Evolutionary conservation across 1,140 invertebrate genomes (phyloP).

Genomic region (Arion vulgaris): DNA sequence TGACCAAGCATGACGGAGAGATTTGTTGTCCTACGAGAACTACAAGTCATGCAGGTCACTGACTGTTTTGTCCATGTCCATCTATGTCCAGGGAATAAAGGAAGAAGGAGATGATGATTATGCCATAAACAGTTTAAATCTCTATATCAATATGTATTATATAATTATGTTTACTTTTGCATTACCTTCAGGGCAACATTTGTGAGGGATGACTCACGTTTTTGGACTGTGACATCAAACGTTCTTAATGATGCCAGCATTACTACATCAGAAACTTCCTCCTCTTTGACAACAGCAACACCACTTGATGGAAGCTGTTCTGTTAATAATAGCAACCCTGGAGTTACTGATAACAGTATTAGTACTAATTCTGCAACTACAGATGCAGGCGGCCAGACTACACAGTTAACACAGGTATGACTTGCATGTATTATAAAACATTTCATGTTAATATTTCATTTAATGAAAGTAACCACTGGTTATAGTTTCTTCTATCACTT

Average conservation of each 20-base stretch:
- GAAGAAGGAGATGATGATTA: too few relatives aligned
- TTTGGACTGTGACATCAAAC: slow-evolving; percentile 6
- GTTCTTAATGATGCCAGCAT: neutral
- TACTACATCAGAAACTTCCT: neutral
- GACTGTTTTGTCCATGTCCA: too few relatives aligned
- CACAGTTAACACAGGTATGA: neutral
- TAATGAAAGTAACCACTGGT: too few relatives aligned
- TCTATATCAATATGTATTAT: too few relatives aligned
- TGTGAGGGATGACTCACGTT: neutral
- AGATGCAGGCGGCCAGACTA: neutral
- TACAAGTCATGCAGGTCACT: too few relatives aligned
- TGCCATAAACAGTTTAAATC: too few relatives aligned
- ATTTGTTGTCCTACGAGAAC: too few relatives aligned
- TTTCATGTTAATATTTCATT: neutral
- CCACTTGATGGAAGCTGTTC: neutral
- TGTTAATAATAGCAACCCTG: neutral
- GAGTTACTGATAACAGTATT: neutral
- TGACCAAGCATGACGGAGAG: too few relatives aligned
- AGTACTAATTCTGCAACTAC: neutral
- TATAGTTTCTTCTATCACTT: too few relatives aligned
- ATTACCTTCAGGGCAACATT: slow-evolving; percentile 26
- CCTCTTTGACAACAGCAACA: neutral
- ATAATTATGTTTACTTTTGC: too few relatives aligned
- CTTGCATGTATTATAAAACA: neutral
- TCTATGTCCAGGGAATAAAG: too few relatives aligned